A percentile compares a stretch with the other conserved stretches of the same genome.
These are phyloP conservation scores for Isoperla grammatica DNA, from an alignment of 2,888 invertebrate species.

Conservation along the genomic window DNA sequence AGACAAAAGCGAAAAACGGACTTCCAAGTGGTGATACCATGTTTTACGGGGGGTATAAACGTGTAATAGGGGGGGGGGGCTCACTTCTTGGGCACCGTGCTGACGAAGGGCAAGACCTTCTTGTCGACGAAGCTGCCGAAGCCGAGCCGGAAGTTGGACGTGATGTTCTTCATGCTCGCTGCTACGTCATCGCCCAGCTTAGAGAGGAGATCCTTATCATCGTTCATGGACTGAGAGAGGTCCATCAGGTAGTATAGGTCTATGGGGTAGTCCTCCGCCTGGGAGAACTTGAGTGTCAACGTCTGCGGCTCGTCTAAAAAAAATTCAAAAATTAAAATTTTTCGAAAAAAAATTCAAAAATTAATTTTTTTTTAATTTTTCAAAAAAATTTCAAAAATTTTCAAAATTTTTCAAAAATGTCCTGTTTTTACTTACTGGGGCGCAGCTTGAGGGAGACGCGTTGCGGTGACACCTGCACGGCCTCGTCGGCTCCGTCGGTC, in stretches of 20 bases:
- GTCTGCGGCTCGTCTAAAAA: conserved; percentile 68
- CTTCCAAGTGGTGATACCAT: too few species aligned
- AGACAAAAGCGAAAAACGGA: too few species aligned
- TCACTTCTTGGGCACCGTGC: conserved; percentile 85
- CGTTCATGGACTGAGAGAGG: conserved; percentile 96
- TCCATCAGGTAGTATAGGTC: conserved; percentile 99
- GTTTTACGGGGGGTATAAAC: too few species aligned
- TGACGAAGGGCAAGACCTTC: conserved; percentile 95
- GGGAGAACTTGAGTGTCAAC: conserved; percentile 69
- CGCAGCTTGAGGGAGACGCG: conserved; percentile 66
- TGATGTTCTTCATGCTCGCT: conserved; percentile 83
- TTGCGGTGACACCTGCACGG: conserved; percentile 80
- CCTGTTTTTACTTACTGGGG: conserved; percentile 67
- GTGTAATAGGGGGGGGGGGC: too few species aligned
- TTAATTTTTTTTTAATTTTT: too few species aligned
- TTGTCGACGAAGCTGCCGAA: conserved; percentile 96
- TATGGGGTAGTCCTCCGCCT: conserved; percentile 93
- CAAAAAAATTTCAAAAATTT: too few species aligned
- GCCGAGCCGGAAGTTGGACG: conserved; percentile 86
- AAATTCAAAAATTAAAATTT: too few species aligned
- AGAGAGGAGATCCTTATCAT: conserved; percentile 94
- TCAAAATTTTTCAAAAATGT: too few species aligned
- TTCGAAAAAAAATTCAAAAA: too few species aligned
- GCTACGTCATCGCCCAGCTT: conserved; percentile 72
- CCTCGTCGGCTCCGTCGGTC: conserved; percentile 44